Base-by-base conservation (phyloP, 2,113 vertebrate species). In the Euleptes europaea region DNA sequence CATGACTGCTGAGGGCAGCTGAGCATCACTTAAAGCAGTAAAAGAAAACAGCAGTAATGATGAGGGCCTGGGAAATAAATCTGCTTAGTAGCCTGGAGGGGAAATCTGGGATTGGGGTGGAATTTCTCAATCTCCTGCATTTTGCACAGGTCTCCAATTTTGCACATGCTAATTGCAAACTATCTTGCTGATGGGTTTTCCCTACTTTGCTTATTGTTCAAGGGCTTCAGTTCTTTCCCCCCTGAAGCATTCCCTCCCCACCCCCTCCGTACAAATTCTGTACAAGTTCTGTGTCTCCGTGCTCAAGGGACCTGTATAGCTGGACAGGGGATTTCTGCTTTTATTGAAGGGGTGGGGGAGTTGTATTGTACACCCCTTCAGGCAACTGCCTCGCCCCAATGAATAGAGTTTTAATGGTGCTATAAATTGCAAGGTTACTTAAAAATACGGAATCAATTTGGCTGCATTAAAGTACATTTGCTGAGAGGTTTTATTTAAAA, bases 351-450 rank as follows among this genome's bases (percentile, higher is more conserved):
- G 78, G 42, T 49, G 2, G 17, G 2, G 11, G 10, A 76, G 23
- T 71, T 73, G 14, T 69, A 85, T 51, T 77, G 75, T 5, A 69
- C 15, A 9, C 5, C 33, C 15, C 63, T 19, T 42, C 33, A 51
- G 17, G 15, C 15, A 12, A 77, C 44, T 4, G 12, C 44, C n/a
- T 9, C 1, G 40, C 17, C 35, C 3, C 0, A 60, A 69, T 75
- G 71, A 83, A 23, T 67, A 40, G 54, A 40, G 65, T 86, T 80
- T 87, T 75, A n/a, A 54, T 65, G 73, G 63, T 9, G 1, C 74
- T 71, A 6, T 14, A 69, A 91, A 76, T 28, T 3, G 19, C 80
- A 51, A 89, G 83, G 82, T 88, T 84, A 76, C 83, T 91, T 75
- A 88, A 85, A 14, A 80, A 26, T 28, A 63, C 67, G 78, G 5